Conservation (phyloP, 2,797 vertebrate species). For the Knipowitschia caucasica region DNA sequence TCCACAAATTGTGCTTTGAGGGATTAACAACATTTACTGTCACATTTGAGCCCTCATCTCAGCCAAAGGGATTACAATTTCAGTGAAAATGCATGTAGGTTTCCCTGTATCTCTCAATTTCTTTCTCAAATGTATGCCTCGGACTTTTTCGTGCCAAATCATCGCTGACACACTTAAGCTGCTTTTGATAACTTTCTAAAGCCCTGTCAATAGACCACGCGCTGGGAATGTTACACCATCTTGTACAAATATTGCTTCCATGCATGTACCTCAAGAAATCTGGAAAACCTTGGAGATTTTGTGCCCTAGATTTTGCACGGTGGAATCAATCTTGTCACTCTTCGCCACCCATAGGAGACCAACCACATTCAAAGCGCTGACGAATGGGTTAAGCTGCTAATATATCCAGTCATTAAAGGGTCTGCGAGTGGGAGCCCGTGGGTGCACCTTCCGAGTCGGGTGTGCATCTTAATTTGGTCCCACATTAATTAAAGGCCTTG, state of each 20-base stretch:
- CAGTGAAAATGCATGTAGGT: conserved; percentile 37
- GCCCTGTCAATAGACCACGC: conserved; percentile 57
- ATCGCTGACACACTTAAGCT: conserved; percentile 64
- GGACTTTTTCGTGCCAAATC: conserved; percentile 54
- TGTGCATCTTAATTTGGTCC: conserved; percentile 58
- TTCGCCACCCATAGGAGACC: conserved; percentile 46
- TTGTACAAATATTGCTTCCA: conserved; percentile 37
- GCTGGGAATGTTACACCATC: conserved; percentile 36
- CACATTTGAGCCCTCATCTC: conserved; percentile 58
- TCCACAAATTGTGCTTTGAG: conserved; percentile 61
- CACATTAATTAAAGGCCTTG: conserved; percentile 61
- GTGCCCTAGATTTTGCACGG: conserved; percentile 53
- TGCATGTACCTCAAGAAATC: conserved; percentile 25
- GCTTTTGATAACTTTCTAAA: conserved; percentile 55
- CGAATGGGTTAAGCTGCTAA: conserved; percentile 40
- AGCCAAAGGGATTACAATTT: conserved; percentile 52
- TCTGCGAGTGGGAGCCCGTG: conserved; percentile 18
- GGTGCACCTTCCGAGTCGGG: conserved; percentile 41
- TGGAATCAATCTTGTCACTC: conserved; percentile 57
- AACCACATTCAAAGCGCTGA: conserved; percentile 21
- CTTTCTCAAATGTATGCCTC: conserved; percentile 33
- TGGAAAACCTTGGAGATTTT: conserved; percentile 48
- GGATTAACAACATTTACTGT: conserved; percentile 69
- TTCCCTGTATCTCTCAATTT: conserved; percentile 52
- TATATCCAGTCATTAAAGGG: conserved; percentile 55